Percentiles rank a stretch among this genome's conserved stretches.
Evolutionary conservation across 2,797 vertebrate species (phyloP).

Genomic region (Parauchenoglanis ngamensis): DNA sequence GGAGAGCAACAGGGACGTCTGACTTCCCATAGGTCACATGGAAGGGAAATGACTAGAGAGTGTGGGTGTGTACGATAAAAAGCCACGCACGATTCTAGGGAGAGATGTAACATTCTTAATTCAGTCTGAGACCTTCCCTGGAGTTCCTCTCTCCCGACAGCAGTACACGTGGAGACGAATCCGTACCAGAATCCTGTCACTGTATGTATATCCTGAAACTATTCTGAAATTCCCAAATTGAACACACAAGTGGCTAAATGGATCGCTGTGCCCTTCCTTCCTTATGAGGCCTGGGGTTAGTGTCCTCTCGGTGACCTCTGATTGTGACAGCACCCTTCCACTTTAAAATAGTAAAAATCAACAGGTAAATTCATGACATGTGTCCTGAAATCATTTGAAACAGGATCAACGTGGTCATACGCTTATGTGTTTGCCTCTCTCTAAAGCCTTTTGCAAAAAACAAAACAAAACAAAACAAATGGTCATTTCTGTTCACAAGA

Average conservation of each 20-base stretch:
- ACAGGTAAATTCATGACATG: background rate
- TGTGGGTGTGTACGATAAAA: conserved; percentile 26
- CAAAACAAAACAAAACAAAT: no score
- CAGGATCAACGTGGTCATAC: background rate
- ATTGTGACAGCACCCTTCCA: background rate
- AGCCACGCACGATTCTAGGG: background rate
- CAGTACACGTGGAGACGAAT: background rate
- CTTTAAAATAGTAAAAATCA: background rate
- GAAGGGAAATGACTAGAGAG: conserved; percentile 46
- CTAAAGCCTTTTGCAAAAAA: no score
- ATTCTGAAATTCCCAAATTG: background rate
- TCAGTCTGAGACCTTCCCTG: background rate
- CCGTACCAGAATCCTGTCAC: background rate
- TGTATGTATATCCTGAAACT: background rate
- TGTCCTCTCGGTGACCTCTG: conserved; percentile 4
- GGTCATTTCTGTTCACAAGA: background rate
- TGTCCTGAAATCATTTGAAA: background rate
- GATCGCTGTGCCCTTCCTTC: conserved; percentile 16
- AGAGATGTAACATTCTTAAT: background rate
- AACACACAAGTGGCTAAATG: background rate
- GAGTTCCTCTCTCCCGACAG: background rate
- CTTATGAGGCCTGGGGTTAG: conserved; percentile 1
- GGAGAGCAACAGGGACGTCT: conserved; percentile 63
- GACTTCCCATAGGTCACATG: conserved; percentile 67
- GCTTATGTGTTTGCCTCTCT: background rate